A percentile compares a stretch with the other conserved stretches of the same genome.
phyloP scores from a whole-genome alignment of 2,888 invertebrate genomes.

The Mesorhabditis sp. region DNA sequence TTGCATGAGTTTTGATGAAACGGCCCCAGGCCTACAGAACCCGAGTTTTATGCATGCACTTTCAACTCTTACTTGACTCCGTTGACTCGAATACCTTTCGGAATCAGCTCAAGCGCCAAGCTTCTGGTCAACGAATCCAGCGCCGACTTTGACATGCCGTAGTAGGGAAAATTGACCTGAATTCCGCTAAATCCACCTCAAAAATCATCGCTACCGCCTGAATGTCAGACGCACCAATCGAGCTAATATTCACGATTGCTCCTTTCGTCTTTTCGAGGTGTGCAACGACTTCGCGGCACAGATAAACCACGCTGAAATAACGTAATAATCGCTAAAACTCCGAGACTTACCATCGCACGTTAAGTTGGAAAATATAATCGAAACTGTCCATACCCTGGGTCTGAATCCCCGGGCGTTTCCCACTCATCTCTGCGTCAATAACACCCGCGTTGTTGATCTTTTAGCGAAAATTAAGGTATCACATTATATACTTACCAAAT shows the following conservation, averaged over 20 bases:
- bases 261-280: neutral
- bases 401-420: neutral
- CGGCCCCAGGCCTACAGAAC: neutral
- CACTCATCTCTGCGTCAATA: neutral
- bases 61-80: neutral
- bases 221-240: neutral
- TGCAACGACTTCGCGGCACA: neutral
- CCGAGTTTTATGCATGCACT: neutral
- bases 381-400: neutral
- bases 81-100: neutral
- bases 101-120: neutral
- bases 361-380: neutral
- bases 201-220: neutral
- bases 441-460: slow-evolving; percentile 1
- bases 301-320: neutral
- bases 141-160: neutral
- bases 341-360: neutral
- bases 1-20: neutral
- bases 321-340: neutral
- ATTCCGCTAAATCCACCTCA: neutral
- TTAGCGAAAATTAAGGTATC: neutral
- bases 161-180: neutral
- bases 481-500: neutral
- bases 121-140: neutral
- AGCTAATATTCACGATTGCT: neutral